phyloP scores from a whole-genome alignment of 2,888 invertebrate genomes.

The Tipula vernalis region DNA sequence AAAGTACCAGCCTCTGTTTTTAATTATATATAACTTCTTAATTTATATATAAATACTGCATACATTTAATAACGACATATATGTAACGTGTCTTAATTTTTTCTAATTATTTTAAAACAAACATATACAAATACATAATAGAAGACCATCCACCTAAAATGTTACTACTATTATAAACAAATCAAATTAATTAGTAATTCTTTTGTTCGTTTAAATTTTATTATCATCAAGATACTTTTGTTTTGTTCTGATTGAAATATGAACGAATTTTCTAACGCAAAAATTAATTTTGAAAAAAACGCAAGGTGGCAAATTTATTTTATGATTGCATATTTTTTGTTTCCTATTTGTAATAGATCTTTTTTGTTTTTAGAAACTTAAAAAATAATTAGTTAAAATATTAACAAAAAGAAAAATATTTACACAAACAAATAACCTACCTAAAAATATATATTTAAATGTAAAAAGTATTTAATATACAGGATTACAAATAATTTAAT shows the following conservation, averaged over 20 bases:
- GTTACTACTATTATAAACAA: background rate
- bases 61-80: background rate
- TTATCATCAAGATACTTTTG: background rate
- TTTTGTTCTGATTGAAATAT: background rate
- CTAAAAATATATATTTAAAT: background rate
- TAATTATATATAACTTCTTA: background rate
- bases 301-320: background rate
- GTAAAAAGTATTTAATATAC: background rate
- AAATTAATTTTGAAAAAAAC: background rate
- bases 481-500: background rate
- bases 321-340: background rate
- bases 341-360: background rate
- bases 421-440: constrained; percentile 4
- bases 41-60: background rate
- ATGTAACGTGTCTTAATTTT: background rate
- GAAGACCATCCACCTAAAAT: background rate
- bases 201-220: background rate
- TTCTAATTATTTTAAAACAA: background rate
- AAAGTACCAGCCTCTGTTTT: constrained; percentile 8
- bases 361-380: background rate
- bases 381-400: background rate
- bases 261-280: background rate
- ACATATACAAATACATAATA: background rate
- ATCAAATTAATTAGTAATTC: background rate
- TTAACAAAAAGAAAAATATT: background rate